Percentiles rank a stretch among this genome's conserved stretches.
These are phyloP conservation scores for Psammodynastes pulverulentus DNA, from an alignment of 2,113 vertebrate genomes.

Conservation along the genomic window DNA sequence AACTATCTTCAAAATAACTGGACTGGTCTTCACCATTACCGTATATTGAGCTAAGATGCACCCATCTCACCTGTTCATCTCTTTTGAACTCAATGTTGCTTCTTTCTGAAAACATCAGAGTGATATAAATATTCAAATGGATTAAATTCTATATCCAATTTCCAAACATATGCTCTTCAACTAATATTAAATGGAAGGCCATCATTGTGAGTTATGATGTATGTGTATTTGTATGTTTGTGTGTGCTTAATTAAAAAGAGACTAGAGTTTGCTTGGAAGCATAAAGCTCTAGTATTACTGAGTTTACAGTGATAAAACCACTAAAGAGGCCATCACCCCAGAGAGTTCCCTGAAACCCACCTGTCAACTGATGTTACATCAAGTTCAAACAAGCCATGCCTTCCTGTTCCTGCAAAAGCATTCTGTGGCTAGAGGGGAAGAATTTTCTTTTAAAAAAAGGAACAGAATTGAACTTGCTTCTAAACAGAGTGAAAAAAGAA, in stretches of 20 bases:
- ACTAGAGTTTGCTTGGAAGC: constrained; percentile 70
- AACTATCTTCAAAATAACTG: constrained; percentile 6
- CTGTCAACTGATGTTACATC: constrained; percentile 96
- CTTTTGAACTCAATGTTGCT: constrained; percentile 53
- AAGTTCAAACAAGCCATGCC: constrained; percentile 73
- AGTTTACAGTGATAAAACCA: constrained; percentile 79
- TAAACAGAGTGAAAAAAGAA: neutral
- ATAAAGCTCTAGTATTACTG: constrained; percentile 78
- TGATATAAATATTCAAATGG: constrained; percentile 89
- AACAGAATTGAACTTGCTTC: constrained; percentile 55
- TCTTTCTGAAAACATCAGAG: constrained; percentile 79
- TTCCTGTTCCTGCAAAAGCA: constrained; percentile 69
- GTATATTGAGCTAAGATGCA: constrained; percentile 26
- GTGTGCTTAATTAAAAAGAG: constrained; percentile 62
- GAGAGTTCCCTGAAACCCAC: constrained; percentile 90
- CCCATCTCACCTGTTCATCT: constrained; percentile 51
- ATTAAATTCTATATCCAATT: constrained; percentile 81
- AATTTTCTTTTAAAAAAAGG: neutral
- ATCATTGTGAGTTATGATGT: constrained; percentile 74
- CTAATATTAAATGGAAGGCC: constrained; percentile 80
- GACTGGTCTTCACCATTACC: constrained; percentile 26
- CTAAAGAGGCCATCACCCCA: constrained; percentile 81
- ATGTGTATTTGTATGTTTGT: constrained; percentile 59
- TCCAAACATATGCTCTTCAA: constrained; percentile 77
- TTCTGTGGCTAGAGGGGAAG: constrained; percentile 54